Evolutionary conservation across 2,113 vertebrate species (phyloP).

Genomic region (Tragulus kanchil): DNA sequence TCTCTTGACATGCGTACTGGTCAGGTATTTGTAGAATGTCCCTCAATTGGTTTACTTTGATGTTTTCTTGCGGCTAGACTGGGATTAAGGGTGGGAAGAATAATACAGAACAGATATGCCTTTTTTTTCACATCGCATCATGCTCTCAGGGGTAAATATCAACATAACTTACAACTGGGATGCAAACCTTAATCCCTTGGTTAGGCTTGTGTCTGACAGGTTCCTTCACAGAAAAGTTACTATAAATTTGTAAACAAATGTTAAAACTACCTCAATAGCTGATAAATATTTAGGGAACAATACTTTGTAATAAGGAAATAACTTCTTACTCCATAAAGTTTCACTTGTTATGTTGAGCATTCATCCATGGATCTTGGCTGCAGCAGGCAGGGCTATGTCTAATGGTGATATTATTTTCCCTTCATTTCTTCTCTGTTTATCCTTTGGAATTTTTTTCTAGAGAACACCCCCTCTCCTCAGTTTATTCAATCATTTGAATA

Average conservation of each 20-base stretch:
- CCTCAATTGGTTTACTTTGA: background rate
- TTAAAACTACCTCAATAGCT: background rate
- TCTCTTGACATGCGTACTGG: background rate
- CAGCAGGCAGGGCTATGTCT: background rate
- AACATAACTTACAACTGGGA: background rate
- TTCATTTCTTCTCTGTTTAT: background rate
- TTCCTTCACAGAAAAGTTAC: background rate
- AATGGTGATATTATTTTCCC: background rate
- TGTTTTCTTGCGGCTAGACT: background rate
- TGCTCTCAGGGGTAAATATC: background rate
- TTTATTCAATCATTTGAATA: background rate
- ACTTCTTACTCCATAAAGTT: background rate
- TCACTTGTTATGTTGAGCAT: background rate
- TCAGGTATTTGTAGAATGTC: background rate
- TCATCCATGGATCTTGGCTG: background rate
- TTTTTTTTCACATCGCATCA: background rate
- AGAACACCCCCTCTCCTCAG: background rate
- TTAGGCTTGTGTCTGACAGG: background rate
- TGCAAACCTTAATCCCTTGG: background rate
- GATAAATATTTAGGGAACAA: background rate
- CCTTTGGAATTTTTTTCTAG: background rate
- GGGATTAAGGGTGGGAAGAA: background rate
- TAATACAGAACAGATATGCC: background rate
- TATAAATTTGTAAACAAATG: slow-evolving; percentile 11
- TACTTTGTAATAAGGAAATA: background rate